Base-by-base conservation (phyloP, 2,797 vertebrate genomes). In the Gila robusta region DNA sequence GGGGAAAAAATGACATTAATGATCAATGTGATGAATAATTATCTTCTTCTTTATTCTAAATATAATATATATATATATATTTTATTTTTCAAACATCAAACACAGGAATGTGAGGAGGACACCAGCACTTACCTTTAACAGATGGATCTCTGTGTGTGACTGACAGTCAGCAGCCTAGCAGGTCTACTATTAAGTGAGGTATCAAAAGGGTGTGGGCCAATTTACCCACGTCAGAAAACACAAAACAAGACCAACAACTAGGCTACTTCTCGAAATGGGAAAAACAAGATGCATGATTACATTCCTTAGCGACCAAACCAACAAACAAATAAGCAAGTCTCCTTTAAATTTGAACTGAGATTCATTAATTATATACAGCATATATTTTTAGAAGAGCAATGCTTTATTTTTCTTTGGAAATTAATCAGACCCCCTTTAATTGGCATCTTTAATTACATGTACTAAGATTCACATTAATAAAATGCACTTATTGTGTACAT, bases 161-260 rank as follows among this genome's bases (percentile, higher is more conserved):
- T 47, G 52, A 39, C 17, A 4, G 82, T 21, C 28, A 54, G 21
- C 21, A 10, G 56, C 2, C 16, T 16, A 14, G 59, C 59, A 69
- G 82, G 35, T 54, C 44, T 44, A 9, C 44, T 84, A 67, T 84
- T 52, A 78, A 78, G 1, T 19, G 5, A 77, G 16, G 4, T 69
- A 28, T 84, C 5, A 84, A 21, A 84, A 21, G 73, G 62, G 82
- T 78, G 62, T 77, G 44, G 73, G 23, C n/a, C 23, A 39, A 37
- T 28, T 17, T 3, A 14, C 62, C 12, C 26, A 70, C 72, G 73
- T 67, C 72, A 84, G 16, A 49, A 66, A 32, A 12, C 17, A 0
- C 59, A 76, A 74, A 84, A 84, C 72, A 54, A 84, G 62, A 84
- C 2, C 1, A 84, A 74, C 71, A 37, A 11, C 83, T 47, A 47